Percentiles rank a stretch among this genome's conserved stretches.
Conservation (phyloP, 2,797 vertebrate species). For the Pseudochaenichthys georgianus region DNA sequence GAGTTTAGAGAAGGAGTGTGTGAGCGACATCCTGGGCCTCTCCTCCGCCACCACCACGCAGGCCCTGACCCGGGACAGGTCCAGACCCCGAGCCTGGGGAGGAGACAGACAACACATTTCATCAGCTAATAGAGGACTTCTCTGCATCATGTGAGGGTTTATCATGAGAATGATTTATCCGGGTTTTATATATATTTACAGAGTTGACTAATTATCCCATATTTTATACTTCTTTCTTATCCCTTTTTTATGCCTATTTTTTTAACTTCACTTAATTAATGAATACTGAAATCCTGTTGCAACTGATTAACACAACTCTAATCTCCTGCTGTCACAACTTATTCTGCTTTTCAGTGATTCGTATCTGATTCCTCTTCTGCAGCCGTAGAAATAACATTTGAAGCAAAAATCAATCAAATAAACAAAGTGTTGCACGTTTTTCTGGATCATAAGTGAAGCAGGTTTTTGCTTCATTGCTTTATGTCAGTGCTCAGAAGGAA, state of each 20-base stretch:
- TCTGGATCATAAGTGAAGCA: too few species aligned
- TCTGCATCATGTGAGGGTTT: background rate
- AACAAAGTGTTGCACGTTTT: too few species aligned
- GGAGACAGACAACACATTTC: background rate
- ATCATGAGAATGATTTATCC: background rate
- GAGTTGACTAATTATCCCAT: background rate
- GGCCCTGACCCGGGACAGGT: conserved; percentile 95
- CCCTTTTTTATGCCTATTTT: accelerated
- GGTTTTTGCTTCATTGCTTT: background rate
- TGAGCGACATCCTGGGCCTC: conserved; percentile 93
- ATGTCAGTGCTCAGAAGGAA: background rate
- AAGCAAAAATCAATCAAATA: too few species aligned
- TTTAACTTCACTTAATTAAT: too few species aligned
- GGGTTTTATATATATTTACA: background rate
- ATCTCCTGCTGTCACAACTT: too few species aligned
- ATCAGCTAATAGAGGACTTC: background rate
- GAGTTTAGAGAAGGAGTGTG: conserved; percentile 96
- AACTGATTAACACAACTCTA: too few species aligned
- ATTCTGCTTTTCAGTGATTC: too few species aligned
- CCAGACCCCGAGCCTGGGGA: conserved; percentile 92
- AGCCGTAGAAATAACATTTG: too few species aligned
- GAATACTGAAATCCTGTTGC: too few species aligned
- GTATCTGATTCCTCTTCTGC: too few species aligned
- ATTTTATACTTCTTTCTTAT: background rate
- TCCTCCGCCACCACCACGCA: conserved; percentile 98